These are phyloP conservation scores for Cynopterus brachyotis DNA, from an alignment of 2,113 vertebrate genomes.

Conservation along the genomic window DNA sequence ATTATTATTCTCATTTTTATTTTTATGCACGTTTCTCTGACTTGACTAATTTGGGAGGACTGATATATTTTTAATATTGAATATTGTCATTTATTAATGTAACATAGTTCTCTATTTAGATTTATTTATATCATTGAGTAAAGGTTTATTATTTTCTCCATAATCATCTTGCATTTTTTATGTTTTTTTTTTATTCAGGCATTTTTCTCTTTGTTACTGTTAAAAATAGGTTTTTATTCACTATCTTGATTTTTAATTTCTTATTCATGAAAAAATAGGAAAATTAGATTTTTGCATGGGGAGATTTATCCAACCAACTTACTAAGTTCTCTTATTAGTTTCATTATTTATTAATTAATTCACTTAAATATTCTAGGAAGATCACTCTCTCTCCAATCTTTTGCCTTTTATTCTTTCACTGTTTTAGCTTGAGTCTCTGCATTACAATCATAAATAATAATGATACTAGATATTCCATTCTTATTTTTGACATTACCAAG, in stretches of 20 bases:
- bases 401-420: neutral
- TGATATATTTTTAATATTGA: neutral
- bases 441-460: neutral
- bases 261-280: neutral
- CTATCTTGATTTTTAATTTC: neutral
- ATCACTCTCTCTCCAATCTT: neutral
- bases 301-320: neutral
- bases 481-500: neutral
- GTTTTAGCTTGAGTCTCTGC: neutral
- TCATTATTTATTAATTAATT: neutral
- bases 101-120: neutral
- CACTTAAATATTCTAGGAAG: neutral
- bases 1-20: neutral
- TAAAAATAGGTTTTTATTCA: neutral
- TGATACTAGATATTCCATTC: neutral
- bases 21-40: neutral
- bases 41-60: neutral
- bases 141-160: slow-evolving; percentile 19
- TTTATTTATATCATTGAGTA: neutral
- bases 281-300: neutral
- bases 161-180: neutral
- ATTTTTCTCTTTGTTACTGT: neutral
- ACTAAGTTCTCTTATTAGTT: neutral
- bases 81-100: neutral
- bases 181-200: neutral